Conservation (phyloP, 2,888 invertebrate species). For the Hypomecis punctinalis region DNA sequence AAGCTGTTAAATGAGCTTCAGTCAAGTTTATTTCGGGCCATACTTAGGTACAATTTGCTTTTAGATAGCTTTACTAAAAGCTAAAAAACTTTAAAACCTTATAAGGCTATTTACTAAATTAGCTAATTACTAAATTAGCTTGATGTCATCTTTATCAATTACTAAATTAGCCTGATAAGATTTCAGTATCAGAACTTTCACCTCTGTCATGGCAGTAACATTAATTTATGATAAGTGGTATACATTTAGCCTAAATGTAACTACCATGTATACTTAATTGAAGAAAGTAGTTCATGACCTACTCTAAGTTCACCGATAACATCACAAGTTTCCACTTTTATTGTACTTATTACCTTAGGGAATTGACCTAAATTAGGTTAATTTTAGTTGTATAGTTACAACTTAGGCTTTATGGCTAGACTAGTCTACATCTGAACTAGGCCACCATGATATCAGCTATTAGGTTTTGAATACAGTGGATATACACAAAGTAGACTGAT, state of each 20-base stretch:
- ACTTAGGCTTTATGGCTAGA: too few species aligned
- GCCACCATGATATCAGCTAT: not conserved
- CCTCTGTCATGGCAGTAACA: not conserved
- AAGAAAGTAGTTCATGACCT: conserved; percentile 4
- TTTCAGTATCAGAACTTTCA: too few species aligned
- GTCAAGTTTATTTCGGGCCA: too few species aligned
- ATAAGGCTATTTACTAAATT: too few species aligned
- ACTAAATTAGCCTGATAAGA: too few species aligned
- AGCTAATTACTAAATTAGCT: too few species aligned
- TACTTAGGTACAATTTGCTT: too few species aligned
- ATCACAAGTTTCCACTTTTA: conserved; percentile 2
- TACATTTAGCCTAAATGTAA: not conserved
- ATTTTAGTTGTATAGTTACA: not conserved
- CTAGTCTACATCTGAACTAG: not conserved
- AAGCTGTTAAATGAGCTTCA: too few species aligned
- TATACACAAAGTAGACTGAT: too few species aligned
- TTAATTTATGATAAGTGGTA: not conserved
- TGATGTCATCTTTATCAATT: too few species aligned
- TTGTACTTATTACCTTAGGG: not conserved
- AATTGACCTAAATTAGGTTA: conserved; percentile 3
- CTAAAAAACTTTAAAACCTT: too few species aligned
- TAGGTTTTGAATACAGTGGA: conserved; percentile 3
- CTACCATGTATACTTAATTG: not conserved
- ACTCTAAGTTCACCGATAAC: conserved; percentile 13
- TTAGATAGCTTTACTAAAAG: too few species aligned